Evolutionary conservation across 2,113 vertebrate species (phyloP).

Genomic region (Neotragus pygmaeus): DNA sequence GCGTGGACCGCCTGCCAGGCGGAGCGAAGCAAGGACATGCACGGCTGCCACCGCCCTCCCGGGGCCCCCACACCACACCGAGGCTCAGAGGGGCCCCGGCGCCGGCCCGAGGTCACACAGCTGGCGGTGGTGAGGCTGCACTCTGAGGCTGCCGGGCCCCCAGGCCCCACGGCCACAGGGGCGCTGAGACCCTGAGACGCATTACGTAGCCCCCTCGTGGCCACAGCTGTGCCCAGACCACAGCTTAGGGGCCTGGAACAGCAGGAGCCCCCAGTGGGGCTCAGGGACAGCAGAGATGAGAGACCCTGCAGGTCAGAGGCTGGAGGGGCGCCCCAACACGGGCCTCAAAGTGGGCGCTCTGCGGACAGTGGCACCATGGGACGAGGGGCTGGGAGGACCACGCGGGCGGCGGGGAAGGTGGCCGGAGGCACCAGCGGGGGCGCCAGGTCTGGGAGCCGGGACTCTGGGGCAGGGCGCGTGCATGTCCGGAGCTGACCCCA

Average conservation of each 20-base stretch:
- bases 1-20: background rate
- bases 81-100: background rate
- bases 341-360: background rate
- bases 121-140: background rate
- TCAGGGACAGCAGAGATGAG: background rate
- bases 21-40: background rate
- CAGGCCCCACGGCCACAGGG: background rate
- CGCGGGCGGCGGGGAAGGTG: background rate
- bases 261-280: too few relatives aligned
- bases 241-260: background rate
- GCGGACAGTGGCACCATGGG: background rate
- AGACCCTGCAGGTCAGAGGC: background rate
- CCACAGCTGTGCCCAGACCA: background rate
- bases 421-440: background rate
- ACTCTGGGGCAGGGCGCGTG: fast-evolving
- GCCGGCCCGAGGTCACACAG: constrained; percentile 50
- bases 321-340: background rate
- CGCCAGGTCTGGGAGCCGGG: background rate
- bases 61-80: background rate
- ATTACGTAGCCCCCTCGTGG: background rate
- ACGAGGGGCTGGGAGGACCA: background rate
- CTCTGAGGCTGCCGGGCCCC: background rate
- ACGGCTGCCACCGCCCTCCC: background rate
- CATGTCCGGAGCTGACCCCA: fast-evolving
- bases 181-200: fast-evolving